Evolutionary conservation across 2,888 invertebrate species (phyloP).

Genomic region (Sceliomorpha sp.): DNA sequence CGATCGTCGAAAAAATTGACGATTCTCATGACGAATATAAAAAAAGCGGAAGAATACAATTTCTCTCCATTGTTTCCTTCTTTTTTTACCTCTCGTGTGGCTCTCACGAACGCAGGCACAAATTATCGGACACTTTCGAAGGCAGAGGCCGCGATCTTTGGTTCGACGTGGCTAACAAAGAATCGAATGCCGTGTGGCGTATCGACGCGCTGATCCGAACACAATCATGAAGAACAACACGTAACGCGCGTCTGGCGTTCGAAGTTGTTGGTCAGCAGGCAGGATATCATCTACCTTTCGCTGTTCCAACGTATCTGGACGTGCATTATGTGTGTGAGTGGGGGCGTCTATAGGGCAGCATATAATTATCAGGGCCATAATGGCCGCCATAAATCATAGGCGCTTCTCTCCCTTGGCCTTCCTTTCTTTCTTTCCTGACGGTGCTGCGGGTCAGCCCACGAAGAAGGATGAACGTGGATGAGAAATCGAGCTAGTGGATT

Average conservation of each 20-base stretch:
- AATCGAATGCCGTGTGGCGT: conserved; percentile 51
- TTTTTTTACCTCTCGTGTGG: no score
- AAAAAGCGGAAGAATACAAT: no score
- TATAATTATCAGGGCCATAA: conserved; percentile 79
- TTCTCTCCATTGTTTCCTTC: no score
- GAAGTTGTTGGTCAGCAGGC: conserved; percentile 63
- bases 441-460: conserved; percentile 69
- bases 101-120: conserved; percentile 48
- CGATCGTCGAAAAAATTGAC: background rate
- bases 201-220: conserved; percentile 66
- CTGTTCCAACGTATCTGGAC: conserved; percentile 52
- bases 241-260: conserved; percentile 60
- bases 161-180: conserved; percentile 35
- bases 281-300: conserved; percentile 75
- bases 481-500: conserved; percentile 76
- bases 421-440: conserved; percentile 62
- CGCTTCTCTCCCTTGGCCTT: conserved; percentile 74
- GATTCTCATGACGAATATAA: background rate
- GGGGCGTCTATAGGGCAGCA: conserved; percentile 77
- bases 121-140: conserved; percentile 29
- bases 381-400: conserved; percentile 80
- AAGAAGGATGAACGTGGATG: conserved; percentile 73
- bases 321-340: conserved; percentile 62
- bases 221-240: conserved; percentile 67
- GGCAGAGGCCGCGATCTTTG: conserved; percentile 40